phyloP scores from a whole-genome alignment of 2,797 vertebrate genomes.

The Ispidina picta region DNA sequence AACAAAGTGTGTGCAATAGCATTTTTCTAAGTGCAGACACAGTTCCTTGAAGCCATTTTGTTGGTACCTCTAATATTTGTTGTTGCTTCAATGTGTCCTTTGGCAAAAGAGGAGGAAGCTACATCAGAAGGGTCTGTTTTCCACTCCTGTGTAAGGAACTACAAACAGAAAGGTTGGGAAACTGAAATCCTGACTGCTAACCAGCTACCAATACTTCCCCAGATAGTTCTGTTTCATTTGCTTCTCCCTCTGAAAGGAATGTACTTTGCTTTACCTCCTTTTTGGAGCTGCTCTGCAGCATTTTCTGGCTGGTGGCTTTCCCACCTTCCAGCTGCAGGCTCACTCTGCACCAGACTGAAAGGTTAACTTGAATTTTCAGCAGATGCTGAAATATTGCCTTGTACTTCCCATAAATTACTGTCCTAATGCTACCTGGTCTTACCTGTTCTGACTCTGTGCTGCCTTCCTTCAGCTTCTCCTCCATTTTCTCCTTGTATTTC shows the following conservation, averaged over 20 bases:
- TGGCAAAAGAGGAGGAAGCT: neutral
- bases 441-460: constrained; percentile 77
- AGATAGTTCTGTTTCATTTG: neutral
- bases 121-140: neutral
- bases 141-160: neutral
- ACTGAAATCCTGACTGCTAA: neutral
- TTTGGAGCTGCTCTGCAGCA: neutral
- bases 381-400: neutral
- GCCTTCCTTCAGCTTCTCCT: constrained; percentile 73
- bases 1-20: neutral
- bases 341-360: neutral
- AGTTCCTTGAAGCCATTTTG: neutral
- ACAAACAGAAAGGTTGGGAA: neutral
- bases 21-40: neutral
- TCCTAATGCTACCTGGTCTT: neutral
- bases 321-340: constrained; percentile 62
- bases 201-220: neutral
- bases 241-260: neutral
- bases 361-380: neutral
- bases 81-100: neutral
- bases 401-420: neutral
- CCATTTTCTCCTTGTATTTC: constrained; percentile 64
- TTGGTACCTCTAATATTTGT: neutral
- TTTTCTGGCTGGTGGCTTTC: constrained; percentile 37
- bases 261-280: neutral